Evolutionary conservation across 1,140 invertebrate genomes (phyloP), one percentile per base, ranked within the genome.

Genomic region (Brachionus manjavacas): DNA sequence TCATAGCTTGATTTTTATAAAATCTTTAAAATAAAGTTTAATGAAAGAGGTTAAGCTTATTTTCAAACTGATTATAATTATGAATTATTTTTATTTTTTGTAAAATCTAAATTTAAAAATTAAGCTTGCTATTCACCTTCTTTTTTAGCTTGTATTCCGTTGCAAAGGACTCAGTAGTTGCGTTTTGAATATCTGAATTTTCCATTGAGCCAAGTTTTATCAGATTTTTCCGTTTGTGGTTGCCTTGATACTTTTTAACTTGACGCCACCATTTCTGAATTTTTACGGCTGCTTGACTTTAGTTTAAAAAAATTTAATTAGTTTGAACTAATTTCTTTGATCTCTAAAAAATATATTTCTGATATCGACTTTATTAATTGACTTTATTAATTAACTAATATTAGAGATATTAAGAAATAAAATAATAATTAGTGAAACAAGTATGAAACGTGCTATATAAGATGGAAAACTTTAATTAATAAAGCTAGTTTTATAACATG

Each of bases 211-310:
- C n/a, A 16, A 7, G 14, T 72, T 46, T 72, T n/a, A 20, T 41
- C 20, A 35, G 23, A 7, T 80, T 49, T 39, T 60, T 31, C 20
- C 41, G 14, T 20, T 64, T 80, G 6, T n/a, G 12, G 2, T 55
- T n/a, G 23, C n/a, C 20, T 39, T 25, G 16, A 23, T 64, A 64
- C 7, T 41, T 81, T 35, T 64, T 60, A 6, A 28, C 12, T 23
- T 35, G 9, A 35, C 52, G 20, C 79, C 79, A 81, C 79, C 79
- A 81, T 16, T 25, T 41, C 43, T 81, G 79, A 28, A 81, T 81
- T 41, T 41, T 81, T 11, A 81, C 20, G 8, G 7, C 31, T 43
- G 79, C 52, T 16, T 43, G 31, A 31, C 79, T 81, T n/a, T n/a
- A n/a, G n/a, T n/a, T n/a, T n/a, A n/a, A n/a, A n/a, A n/a, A n/a